Conservation (phyloP, 2,113 vertebrate genomes). For the Bucco capensis region DNA sequence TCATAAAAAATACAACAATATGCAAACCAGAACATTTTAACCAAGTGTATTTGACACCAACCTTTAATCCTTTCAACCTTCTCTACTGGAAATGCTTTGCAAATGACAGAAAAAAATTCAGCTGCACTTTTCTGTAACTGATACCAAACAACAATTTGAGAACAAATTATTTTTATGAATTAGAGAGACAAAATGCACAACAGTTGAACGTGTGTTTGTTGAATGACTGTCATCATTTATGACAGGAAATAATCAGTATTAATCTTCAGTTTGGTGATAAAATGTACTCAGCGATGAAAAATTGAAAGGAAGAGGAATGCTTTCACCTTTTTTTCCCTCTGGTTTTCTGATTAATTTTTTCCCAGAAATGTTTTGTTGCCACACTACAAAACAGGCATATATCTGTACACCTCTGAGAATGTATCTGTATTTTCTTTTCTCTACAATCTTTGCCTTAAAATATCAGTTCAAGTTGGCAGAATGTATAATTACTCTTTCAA, state of each 20-base stretch:
- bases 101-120: not conserved
- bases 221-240: not conserved
- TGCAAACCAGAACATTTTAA: not conserved
- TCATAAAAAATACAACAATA: not conserved
- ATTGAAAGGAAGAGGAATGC: not conserved
- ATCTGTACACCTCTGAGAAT: not conserved
- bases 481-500: not conserved
- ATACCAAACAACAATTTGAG: not conserved
- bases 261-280: not conserved
- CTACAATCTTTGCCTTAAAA: not conserved
- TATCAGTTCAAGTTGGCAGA: not conserved
- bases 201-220: not conserved
- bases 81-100: not conserved
- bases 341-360: not conserved
- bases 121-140: not conserved
- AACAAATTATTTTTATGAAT: conserved; percentile 3
- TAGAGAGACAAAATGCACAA: not conserved
- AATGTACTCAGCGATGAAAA: not conserved
- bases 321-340: not conserved
- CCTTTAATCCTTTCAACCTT: not conserved
- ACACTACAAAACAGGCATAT: not conserved
- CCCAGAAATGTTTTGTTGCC: not conserved
- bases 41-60: not conserved
- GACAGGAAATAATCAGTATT: not conserved
- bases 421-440: not conserved